Base-by-base conservation (phyloP, 2,797 vertebrate species). In the Muscicapa striata region DNA sequence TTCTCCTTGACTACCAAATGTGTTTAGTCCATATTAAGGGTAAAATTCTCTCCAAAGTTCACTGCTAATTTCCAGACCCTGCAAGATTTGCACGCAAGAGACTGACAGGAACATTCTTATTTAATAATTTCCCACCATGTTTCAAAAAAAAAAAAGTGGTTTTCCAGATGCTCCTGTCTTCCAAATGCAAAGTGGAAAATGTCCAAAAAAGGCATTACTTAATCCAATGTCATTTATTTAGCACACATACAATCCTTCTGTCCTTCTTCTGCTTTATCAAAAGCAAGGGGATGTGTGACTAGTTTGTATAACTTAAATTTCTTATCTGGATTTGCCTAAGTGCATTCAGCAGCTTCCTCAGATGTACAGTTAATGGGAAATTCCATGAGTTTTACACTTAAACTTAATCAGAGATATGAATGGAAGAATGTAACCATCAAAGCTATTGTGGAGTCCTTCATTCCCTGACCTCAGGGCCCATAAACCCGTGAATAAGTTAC, bases 1-100 rank as follows among this genome's bases (percentile, higher is more conserved):
- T 94, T 93, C 88, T 88, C 93, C 70, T 95, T 95, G 83, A 94
- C 91, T 94, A 90, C 89, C 83, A 64, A 91, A 83, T 36, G 64
- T 74, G 72, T 93, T 96, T 90, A 77, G 89, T 74, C 74, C 85
- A 58, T 90, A 52, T 82, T 89, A 94, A 93, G 74, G 41, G 43
- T 77, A 94, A 74, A 90, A 93, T 84, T 70, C 41, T 82, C 83
- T 91, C 77, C 68, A 30, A 81, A 89, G 74, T 89, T 94, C 54
- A 74, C 46, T 64, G 81, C 77, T 72, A 55, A 87, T 91, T 94
- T 96, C 74, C 74, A 84, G 91, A 84, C 57, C 16, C n/a, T 82
- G 38, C 48, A 87, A 80, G 77, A 83, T 91, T 94, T 90, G 70
- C 59, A 87, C 0, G 2, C 49, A 43, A 89, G 67, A 86, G 69